phyloP scores from a whole-genome alignment of 2,113 vertebrate species.

The Perccottus glenii region DNA sequence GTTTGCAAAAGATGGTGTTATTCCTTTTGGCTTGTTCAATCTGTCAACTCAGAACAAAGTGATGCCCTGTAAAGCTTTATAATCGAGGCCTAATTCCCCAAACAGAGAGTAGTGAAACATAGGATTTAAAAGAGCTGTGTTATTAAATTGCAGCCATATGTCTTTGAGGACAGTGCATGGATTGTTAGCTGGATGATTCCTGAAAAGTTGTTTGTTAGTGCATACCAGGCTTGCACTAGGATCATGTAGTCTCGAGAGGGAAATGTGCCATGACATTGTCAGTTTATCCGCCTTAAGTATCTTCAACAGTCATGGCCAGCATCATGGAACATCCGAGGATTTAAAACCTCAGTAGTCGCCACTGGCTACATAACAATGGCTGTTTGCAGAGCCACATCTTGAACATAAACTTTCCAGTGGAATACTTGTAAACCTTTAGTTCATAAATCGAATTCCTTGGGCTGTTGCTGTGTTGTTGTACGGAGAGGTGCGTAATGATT shows the following conservation, averaged over 20 bases:
- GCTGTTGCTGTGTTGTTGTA: conserved; percentile 34
- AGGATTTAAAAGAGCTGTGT: conserved; percentile 63
- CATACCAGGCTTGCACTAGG: conserved; percentile 2
- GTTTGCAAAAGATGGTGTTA: background rate
- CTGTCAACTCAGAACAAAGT: too few relatives aligned
- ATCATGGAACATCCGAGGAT: conserved; percentile 37
- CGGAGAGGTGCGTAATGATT: conserved; percentile 43
- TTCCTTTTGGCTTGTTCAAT: background rate
- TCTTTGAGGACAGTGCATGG: conserved; percentile 6
- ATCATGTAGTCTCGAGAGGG: background rate
- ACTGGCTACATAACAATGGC: conserved; percentile 37
- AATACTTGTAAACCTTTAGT: conserved; percentile 63
- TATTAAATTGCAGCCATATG: conserved; percentile 73
- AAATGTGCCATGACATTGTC: conserved; percentile 19
- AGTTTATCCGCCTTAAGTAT: conserved; percentile 11
- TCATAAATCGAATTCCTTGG: conserved; percentile 67
- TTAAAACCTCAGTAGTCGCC: conserved; percentile 39
- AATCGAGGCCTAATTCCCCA: conserved; percentile 67
- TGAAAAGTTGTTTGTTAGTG: conserved; percentile 32
- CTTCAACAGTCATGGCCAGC: conserved; percentile 4
- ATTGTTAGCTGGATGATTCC: conserved; percentile 18
- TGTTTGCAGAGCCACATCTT: conserved; percentile 54
- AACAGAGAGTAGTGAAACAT: conserved; percentile 51
- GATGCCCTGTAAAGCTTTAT: background rate
- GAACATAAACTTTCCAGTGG: conserved; percentile 52